Evolutionary conservation across 1,140 invertebrate species (phyloP).

Genomic region (Heliothis subflexa): DNA sequence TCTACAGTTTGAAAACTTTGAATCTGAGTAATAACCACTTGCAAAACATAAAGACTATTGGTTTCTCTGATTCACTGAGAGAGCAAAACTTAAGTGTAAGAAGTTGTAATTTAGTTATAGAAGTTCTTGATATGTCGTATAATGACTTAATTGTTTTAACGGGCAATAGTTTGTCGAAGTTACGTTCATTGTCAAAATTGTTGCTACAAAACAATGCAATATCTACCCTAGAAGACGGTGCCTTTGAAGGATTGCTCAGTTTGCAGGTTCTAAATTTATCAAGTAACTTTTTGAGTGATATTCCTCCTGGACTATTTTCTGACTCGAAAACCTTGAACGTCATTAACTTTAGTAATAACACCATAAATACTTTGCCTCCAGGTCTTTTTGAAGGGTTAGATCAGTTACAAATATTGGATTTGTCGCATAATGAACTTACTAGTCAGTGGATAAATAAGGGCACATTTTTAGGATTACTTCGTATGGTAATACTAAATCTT

Average conservation of each 20-base stretch:
- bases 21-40: constrained; percentile 93
- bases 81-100: constrained; percentile 84
- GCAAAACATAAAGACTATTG: constrained; percentile 90
- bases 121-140: constrained; percentile 90
- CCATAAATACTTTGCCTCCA: constrained; percentile 91
- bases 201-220: constrained; percentile 92
- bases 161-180: constrained; percentile 89
- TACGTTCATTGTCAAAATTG: constrained; percentile 89
- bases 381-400: constrained; percentile 92
- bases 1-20: constrained; percentile 89
- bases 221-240: constrained; percentile 90
- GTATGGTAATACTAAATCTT: constrained; percentile 92
- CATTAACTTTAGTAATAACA: constrained; percentile 93
- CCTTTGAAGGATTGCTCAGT: constrained; percentile 89
- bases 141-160: constrained; percentile 91
- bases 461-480: constrained; percentile 91
- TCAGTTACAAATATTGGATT: constrained; percentile 91
- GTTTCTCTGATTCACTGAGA: constrained; percentile 88
- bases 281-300: constrained; percentile 90
- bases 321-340: constrained; percentile 89
- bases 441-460: constrained; percentile 92
- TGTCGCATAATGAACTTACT: constrained; percentile 92
- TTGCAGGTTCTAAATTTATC: constrained; percentile 92
- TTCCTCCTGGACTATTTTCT: constrained; percentile 91
- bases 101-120: constrained; percentile 89